Evolutionary conservation across 2,888 invertebrate genomes (phyloP).

Genomic region (Caenorhabditis sp.): DNA sequence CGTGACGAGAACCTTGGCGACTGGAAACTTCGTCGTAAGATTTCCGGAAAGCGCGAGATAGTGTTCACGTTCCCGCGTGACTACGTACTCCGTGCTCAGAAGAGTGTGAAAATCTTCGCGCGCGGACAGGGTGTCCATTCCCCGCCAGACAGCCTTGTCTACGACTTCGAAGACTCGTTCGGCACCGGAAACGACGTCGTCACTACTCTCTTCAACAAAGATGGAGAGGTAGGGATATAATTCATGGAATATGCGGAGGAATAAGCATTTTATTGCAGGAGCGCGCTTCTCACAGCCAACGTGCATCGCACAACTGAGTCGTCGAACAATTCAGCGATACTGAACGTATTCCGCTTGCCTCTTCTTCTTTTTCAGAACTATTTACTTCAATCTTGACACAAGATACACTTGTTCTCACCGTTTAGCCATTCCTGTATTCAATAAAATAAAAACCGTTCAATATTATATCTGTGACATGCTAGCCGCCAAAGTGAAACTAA

Average conservation of each 20-base stretch:
- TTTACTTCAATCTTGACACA: conserved; percentile 38
- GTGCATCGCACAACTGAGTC: conserved; percentile 57
- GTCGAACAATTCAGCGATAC: conserved; percentile 21
- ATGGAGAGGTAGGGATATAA: conserved; percentile 75
- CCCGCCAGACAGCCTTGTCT: conserved; percentile 77
- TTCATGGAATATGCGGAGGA: background rate
- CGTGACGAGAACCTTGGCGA: conserved; percentile 79
- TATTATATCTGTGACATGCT: background rate
- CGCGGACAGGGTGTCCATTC: conserved; percentile 75
- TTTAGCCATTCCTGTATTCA: conserved; percentile 41
- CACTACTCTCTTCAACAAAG: conserved; percentile 78
- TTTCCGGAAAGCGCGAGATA: conserved; percentile 79
- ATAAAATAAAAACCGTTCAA: conserved; percentile 16
- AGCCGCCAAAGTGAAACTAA: conserved; percentile 33
- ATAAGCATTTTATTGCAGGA: conserved; percentile 66
- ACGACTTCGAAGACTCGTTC: conserved; percentile 78
- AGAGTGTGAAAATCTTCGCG: conserved; percentile 77
- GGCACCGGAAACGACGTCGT: conserved; percentile 78
- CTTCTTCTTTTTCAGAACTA: background rate
- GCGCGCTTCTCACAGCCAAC: conserved; percentile 77
- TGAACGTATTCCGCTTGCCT: conserved; percentile 29
- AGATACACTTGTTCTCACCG: conserved; percentile 51
- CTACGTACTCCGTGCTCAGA: conserved; percentile 71
- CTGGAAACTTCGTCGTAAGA: conserved; percentile 79
- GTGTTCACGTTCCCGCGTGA: conserved; percentile 73